Percentiles rank a stretch among this genome's conserved stretches.
Conservation (phyloP, 2,888 invertebrate species). For the Hedya salicella region DNA sequence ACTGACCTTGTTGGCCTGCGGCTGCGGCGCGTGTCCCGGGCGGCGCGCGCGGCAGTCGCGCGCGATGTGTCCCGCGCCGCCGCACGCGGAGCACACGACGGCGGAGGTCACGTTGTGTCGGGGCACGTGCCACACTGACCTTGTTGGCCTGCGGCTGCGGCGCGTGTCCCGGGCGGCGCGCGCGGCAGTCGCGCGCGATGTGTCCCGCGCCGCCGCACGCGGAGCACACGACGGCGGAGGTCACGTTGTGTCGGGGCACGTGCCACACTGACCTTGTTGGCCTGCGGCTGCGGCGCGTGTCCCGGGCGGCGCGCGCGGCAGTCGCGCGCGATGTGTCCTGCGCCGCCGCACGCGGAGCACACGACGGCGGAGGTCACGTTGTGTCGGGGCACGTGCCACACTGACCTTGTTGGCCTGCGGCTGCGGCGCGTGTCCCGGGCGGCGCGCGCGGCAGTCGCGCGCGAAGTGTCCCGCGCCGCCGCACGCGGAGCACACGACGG, state of each 20-base stretch:
- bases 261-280: too few species aligned
- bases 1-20: too few species aligned
- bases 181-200: conserved; percentile 16
- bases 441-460: conserved; percentile 14
- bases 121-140: too few species aligned
- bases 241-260: too few species aligned
- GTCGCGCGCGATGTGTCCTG: conserved; percentile 13
- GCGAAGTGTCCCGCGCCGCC: conserved; percentile 11
- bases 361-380: neutral
- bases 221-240: conserved; percentile 13
- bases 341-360: conserved; percentile 12
- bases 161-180: neutral
- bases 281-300: neutral
- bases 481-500: conserved; percentile 12
- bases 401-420: too few species aligned
- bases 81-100: conserved; percentile 14
- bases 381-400: too few species aligned
- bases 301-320: conserved; percentile 12
- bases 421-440: neutral
- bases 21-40: neutral
- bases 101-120: neutral
- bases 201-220: conserved; percentile 10
- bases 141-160: too few species aligned
- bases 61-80: conserved; percentile 11
- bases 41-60: conserved; percentile 16